Evolutionary conservation across 1,140 invertebrate species (phyloP).

Genomic region (Megalopta genalis): DNA sequence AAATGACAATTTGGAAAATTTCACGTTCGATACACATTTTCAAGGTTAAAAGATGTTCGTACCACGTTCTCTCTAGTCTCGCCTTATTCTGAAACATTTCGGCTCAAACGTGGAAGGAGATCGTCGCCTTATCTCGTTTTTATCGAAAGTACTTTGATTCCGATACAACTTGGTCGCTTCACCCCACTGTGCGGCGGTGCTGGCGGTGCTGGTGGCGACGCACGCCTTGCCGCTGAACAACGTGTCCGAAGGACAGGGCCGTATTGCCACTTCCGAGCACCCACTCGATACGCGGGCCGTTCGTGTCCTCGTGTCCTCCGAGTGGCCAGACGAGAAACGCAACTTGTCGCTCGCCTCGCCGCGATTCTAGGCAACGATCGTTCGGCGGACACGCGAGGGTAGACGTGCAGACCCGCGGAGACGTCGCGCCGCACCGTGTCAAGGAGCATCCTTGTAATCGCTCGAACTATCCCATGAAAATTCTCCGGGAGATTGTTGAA

Average conservation of each 20-base stretch:
- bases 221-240: constrained; percentile 3
- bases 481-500: background rate
- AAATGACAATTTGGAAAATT: too few relatives aligned
- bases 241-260: constrained; percentile 34
- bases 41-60: too few relatives aligned
- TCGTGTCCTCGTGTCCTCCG: background rate
- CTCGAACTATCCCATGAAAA: background rate
- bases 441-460: constrained; percentile 38
- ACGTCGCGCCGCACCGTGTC: constrained; percentile 6
- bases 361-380: background rate
- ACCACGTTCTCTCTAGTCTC: too few relatives aligned
- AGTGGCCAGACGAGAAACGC: background rate
- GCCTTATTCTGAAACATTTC: too few relatives aligned
- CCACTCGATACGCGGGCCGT: background rate
- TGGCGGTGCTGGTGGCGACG: constrained; percentile 6
- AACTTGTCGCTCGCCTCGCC: constrained; percentile 1
- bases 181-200: background rate
- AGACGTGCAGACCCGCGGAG: background rate
- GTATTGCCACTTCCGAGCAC: background rate
- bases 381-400: background rate
- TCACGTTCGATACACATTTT: too few relatives aligned
- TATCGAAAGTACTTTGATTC: too few relatives aligned
- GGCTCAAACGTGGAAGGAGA: too few relatives aligned
- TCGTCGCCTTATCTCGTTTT: too few relatives aligned
- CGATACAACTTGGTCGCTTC: too few relatives aligned